A percentile compares a stretch with the other conserved stretches of the same genome.
phyloP scores from a whole-genome alignment of 2,888 invertebrate genomes.

The Therioaphis trifolii region DNA sequence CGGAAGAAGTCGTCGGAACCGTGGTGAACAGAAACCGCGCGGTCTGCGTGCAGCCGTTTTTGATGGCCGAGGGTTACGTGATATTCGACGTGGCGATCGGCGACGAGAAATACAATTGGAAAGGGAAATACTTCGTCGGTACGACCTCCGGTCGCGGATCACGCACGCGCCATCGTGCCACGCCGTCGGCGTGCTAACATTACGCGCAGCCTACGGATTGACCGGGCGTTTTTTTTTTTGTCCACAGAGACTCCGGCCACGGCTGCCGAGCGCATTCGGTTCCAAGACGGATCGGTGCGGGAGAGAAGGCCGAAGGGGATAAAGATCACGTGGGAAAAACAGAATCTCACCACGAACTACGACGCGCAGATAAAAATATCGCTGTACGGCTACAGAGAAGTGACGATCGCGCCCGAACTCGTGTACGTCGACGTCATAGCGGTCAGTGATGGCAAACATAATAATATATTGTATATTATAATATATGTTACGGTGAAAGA shows the following conservation, averaged over 20 bases:
- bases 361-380: slow-evolving; percentile 84
- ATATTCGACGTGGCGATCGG: slow-evolving; percentile 87
- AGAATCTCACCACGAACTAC: slow-evolving; percentile 84
- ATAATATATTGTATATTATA: background rate
- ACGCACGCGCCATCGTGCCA: too few relatives aligned
- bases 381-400: slow-evolving; percentile 90
- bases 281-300: slow-evolving; percentile 69
- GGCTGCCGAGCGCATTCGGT: slow-evolving; percentile 86
- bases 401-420: slow-evolving; percentile 82
- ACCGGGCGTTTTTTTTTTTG: background rate
- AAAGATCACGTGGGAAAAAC: slow-evolving; percentile 84
- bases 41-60: slow-evolving; percentile 87
- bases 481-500: background rate
- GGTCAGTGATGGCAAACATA: slow-evolving; percentile 69
- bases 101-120: slow-evolving; percentile 86
- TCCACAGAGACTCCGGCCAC: slow-evolving; percentile 85
- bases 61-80: slow-evolving; percentile 89
- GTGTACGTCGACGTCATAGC: slow-evolving; percentile 83
- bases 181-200: background rate
- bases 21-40: slow-evolving; percentile 85
- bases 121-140: slow-evolving; percentile 92
- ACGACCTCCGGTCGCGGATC: slow-evolving; percentile 67
- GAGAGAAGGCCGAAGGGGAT: slow-evolving; percentile 74
- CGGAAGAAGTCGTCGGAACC: slow-evolving; percentile 80
- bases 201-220: background rate